Conservation (phyloP, 2,888 invertebrate genomes). For the Lymantria monacha region DNA sequence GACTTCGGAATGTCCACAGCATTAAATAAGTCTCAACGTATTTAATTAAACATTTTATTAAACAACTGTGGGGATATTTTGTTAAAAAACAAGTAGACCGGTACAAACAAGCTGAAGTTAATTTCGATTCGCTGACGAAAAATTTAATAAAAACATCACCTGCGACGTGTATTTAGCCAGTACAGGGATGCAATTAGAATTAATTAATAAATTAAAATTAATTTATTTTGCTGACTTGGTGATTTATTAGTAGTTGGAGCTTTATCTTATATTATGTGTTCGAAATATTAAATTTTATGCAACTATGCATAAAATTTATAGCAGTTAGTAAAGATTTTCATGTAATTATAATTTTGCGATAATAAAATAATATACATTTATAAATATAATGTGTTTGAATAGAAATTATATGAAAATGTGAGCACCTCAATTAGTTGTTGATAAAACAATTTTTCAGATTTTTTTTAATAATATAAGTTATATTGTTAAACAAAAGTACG, state of each 20-base stretch:
- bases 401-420: no score
- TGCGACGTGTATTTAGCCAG: slow-evolving; percentile 45
- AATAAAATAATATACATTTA: no score
- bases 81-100: slow-evolving; percentile 35
- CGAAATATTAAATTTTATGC: background rate
- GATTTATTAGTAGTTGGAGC: no score
- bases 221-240: no score
- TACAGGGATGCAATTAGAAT: slow-evolving; percentile 29
- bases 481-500: no score
- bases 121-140: slow-evolving; percentile 54
- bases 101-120: slow-evolving; percentile 53
- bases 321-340: no score
- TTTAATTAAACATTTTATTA: slow-evolving; percentile 44
- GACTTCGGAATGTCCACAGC: background rate
- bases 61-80: slow-evolving; percentile 30
- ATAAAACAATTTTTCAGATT: no score
- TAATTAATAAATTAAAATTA: background rate
- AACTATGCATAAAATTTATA: no score
- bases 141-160: slow-evolving; percentile 74
- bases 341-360: no score
- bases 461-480: no score
- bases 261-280: background rate
- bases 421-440: no score
- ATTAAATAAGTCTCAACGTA: slow-evolving; percentile 10
- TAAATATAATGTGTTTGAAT: no score